These are phyloP conservation scores for Tetramorium bicarinatum DNA, from an alignment of 2,888 invertebrate genomes.

Conservation along the genomic window DNA sequence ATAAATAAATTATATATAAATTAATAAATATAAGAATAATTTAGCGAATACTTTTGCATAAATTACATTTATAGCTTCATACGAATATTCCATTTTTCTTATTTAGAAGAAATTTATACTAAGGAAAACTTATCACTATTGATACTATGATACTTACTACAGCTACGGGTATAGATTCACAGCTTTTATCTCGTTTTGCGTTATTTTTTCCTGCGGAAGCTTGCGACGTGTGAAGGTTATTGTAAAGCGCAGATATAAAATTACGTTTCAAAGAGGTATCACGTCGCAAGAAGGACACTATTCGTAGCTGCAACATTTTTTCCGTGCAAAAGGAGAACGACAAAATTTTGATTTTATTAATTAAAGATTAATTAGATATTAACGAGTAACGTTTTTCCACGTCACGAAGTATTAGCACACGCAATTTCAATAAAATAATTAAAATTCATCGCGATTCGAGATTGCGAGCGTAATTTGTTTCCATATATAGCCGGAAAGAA, in stretches of 20 bases:
- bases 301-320: slow-evolving; percentile 55
- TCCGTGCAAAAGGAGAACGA: neutral
- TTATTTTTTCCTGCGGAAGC: slow-evolving; percentile 14
- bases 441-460: neutral
- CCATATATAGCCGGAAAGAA: neutral
- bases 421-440: slow-evolving; percentile 18
- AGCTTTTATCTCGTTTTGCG: neutral
- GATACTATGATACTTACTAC: slow-evolving; percentile 63
- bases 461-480: slow-evolving; percentile 27
- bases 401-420: neutral
- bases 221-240: slow-evolving; percentile 54
- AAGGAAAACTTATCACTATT: neutral
- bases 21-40: neutral
- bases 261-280: neutral
- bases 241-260: neutral
- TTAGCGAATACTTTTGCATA: neutral
- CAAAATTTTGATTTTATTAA: neutral
- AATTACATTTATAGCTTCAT: neutral
- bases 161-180: slow-evolving; percentile 57
- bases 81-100: neutral
- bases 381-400: neutral
- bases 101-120: neutral
- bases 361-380: neutral
- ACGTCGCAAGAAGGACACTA: slow-evolving; percentile 31
- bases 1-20: neutral